Evolutionary conservation across 1,140 invertebrate genomes (phyloP).

Genomic region (Zaprionus camerounensis): DNA sequence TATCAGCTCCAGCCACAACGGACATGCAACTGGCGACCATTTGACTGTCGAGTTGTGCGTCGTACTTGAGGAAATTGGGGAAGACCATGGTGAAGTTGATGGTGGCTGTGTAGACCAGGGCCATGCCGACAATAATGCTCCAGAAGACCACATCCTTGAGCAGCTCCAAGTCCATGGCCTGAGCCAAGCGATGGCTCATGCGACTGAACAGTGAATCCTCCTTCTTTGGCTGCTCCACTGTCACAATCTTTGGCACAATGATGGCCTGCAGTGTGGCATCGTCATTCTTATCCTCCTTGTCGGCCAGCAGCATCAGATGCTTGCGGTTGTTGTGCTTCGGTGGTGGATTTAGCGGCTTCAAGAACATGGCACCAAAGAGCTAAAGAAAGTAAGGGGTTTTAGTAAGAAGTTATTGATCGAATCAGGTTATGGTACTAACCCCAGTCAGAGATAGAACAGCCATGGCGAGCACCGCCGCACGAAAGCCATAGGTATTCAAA

Average conservation of each 20-base stretch:
- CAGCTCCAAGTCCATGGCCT: constrained; percentile 86
- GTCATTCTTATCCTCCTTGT: constrained; percentile 54
- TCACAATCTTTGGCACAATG: constrained; percentile 25
- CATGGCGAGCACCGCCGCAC: constrained; percentile 86
- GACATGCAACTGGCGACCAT: constrained; percentile 89
- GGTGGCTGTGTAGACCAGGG: constrained; percentile 88
- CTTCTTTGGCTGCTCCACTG: not conserved
- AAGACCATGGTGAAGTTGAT: constrained; percentile 89
- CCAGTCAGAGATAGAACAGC: constrained; percentile 87
- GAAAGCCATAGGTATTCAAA: constrained; percentile 86
- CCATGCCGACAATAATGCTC: constrained; percentile 88
- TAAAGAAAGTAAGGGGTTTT: constrained; percentile 35
- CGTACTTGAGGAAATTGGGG: constrained; percentile 88
- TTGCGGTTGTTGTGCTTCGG: constrained; percentile 70
- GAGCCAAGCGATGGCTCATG: constrained; percentile 59
- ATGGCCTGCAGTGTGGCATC: constrained; percentile 33
- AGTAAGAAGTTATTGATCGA: not conserved
- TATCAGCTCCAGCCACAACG: constrained; percentile 87
- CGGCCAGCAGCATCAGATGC: constrained; percentile 59
- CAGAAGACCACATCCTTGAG: constrained; percentile 86
- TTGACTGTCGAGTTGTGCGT: constrained; percentile 85
- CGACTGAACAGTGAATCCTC: constrained; percentile 37
- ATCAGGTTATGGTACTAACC: constrained; percentile 73
- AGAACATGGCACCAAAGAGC: constrained; percentile 76
- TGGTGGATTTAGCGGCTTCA: constrained; percentile 62